Percentiles rank a stretch among this genome's conserved stretches.
Evolutionary conservation across 2,797 vertebrate species (phyloP).

Genomic region (Hypotaenidia okinawae): DNA sequence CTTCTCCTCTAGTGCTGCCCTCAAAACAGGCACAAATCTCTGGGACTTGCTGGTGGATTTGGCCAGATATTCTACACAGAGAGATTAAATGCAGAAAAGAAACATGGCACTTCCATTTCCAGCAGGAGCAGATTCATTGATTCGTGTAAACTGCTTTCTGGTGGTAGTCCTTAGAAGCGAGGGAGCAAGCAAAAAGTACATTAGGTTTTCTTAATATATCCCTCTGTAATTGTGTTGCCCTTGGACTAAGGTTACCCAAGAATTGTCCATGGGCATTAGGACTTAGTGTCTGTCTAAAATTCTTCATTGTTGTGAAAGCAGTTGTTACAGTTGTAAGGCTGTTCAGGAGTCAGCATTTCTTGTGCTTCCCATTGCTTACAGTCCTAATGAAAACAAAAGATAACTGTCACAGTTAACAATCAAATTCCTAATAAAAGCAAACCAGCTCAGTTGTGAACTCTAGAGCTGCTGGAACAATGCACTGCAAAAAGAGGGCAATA

Average conservation of each 20-base stretch:
- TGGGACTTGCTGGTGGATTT: background rate
- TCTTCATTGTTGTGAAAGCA: background rate
- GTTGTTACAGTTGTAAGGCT: background rate
- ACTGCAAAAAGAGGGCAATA: background rate
- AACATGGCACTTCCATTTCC: background rate
- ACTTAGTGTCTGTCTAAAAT: background rate
- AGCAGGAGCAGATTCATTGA: background rate
- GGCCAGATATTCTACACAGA: background rate
- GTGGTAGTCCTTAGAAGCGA: background rate
- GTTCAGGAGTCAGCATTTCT: background rate
- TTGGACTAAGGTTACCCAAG: conserved; percentile 17
- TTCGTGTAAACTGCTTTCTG: conserved; percentile 17
- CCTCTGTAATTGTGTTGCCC: background rate
- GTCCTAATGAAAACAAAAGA: background rate
- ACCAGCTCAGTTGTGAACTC: background rate
- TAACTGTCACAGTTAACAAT: background rate
- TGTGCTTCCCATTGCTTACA: background rate
- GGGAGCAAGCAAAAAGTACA: background rate
- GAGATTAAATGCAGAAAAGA: background rate
- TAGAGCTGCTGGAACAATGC: background rate
- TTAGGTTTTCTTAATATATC: background rate
- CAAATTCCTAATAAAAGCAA: background rate
- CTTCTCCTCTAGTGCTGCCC: background rate
- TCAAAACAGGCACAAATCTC: background rate
- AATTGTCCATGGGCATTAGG: background rate